These are phyloP conservation scores for Oncorhynchus gorbuscha DNA, from an alignment of 2,113 vertebrate species.

Conservation along the genomic window DNA sequence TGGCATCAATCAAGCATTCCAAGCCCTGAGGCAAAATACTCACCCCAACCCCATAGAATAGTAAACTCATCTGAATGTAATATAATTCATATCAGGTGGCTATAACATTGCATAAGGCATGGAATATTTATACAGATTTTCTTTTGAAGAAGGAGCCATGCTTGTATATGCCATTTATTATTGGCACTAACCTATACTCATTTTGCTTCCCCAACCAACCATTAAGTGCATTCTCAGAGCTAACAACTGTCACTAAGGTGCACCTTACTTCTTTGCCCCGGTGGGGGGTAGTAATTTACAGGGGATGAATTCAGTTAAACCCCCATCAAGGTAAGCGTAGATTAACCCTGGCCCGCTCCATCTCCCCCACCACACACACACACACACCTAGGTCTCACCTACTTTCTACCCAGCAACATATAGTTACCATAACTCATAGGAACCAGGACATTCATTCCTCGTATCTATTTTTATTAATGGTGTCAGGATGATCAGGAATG, in stretches of 20 bases:
- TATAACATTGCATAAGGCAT: neutral
- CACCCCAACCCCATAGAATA: neutral
- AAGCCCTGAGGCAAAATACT: neutral
- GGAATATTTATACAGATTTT: neutral
- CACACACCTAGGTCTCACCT: neutral
- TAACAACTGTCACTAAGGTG: neutral
- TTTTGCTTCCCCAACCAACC: constrained; percentile 14
- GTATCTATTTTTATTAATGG: neutral
- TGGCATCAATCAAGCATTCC: neutral
- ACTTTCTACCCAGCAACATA: neutral
- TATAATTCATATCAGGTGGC: neutral
- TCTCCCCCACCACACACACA: neutral
- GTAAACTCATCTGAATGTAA: neutral
- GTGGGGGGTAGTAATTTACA: neutral
- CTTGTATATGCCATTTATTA: neutral
- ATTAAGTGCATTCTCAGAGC: neutral
- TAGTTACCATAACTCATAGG: neutral
- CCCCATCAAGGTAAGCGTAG: constrained; percentile 32
- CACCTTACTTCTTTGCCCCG: neutral
- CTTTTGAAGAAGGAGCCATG: neutral
- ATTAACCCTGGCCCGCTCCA: constrained; percentile 28
- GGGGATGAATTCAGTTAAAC: neutral
- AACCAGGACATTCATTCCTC: neutral
- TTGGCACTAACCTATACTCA: neutral
- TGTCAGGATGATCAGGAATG: too few species aligned